Evolutionary conservation across 2,113 vertebrate species (phyloP), one percentile per base, ranked within the genome.

Genomic region (Isichthys henryi): DNA sequence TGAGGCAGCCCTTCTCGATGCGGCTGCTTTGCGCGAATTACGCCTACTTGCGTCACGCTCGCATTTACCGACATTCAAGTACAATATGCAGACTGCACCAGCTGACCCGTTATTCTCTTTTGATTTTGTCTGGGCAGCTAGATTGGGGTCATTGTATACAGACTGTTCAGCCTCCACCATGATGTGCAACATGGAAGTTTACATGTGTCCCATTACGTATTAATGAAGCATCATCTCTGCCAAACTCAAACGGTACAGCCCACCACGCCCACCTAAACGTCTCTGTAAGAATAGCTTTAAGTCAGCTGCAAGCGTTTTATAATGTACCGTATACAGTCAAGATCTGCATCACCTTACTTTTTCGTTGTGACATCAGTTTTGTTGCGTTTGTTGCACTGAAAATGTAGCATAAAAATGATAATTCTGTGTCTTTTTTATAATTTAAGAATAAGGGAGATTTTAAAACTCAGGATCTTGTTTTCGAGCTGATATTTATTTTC

Each of bases 1-100:
- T 91, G 85, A 74, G 91, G 74, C 21, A 49, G 52, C 39, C 88
- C 21, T 49, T 58, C 62, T 52, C n/a, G 49, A 70, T 70, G 23
- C 56, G 49, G 46, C 23, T 84, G 89, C 48, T 83, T 86, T 87
- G 77, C 21, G 27, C 52, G 53, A 74, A 27, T 31, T 7, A 58
- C 31, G 35, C 45, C 45, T 31, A 2, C 46, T 21, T 31, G 17
- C 5, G 21, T n/a, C n/a, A 53, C 49, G 1, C 49, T 31, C 11
- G 21, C 19, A 9, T 48, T 84, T 48, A 84, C 45, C 3, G 15
- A 4, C 82, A 84, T 84, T 82, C 82, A 84, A 11, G 45, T 46
- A 84, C 23, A 10, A 21, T 46, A 23, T 84, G 45, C 39, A 46
- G 35, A 74, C 66, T 15, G 13, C 31, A 70, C 27, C 66, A 11